Percentiles rank a stretch among this genome's conserved stretches.
phyloP scores from a whole-genome alignment of 2,797 vertebrate genomes.

The Lerista edwardsae region DNA sequence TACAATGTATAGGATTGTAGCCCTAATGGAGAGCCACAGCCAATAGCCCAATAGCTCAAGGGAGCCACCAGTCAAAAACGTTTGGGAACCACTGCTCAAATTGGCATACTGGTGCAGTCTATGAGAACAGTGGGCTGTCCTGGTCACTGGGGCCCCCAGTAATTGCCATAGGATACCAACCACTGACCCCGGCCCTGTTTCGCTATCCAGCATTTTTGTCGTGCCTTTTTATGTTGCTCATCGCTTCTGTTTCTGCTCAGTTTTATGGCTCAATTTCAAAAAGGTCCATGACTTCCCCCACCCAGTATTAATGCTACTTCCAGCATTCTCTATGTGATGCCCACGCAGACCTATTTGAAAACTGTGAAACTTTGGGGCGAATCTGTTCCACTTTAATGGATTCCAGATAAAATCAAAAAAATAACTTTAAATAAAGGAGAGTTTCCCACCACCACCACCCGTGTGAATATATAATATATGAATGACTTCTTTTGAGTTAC shows the following conservation, averaged over 20 bases:
- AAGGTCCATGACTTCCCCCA: neutral
- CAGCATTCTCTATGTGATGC: neutral
- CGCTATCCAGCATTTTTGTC: neutral
- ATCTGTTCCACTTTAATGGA: slow-evolving; percentile 47
- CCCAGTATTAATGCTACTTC: neutral
- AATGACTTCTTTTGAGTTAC: slow-evolving; percentile 71
- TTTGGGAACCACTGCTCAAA: too few relatives aligned
- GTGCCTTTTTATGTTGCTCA: too few relatives aligned
- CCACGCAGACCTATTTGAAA: neutral
- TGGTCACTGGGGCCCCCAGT: too few relatives aligned
- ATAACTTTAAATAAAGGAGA: slow-evolving; percentile 66
- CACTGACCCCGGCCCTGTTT: neutral
- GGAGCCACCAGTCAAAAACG: too few relatives aligned
- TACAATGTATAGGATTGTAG: too few relatives aligned
- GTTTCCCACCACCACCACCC: slow-evolving; percentile 58
- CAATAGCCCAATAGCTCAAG: too few relatives aligned
- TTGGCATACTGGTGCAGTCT: too few relatives aligned
- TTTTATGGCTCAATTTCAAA: too few relatives aligned
- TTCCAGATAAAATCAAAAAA: slow-evolving; percentile 53
- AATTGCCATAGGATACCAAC: too few relatives aligned
- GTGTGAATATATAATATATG: slow-evolving; percentile 73
- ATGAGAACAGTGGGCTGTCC: too few relatives aligned
- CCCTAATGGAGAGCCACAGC: too few relatives aligned
- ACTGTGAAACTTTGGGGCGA: slow-evolving; percentile 29
- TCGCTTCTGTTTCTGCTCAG: neutral